These are phyloP conservation scores for Blastobasis adustella DNA, from an alignment of 2,888 invertebrate species.

Conservation along the genomic window DNA sequence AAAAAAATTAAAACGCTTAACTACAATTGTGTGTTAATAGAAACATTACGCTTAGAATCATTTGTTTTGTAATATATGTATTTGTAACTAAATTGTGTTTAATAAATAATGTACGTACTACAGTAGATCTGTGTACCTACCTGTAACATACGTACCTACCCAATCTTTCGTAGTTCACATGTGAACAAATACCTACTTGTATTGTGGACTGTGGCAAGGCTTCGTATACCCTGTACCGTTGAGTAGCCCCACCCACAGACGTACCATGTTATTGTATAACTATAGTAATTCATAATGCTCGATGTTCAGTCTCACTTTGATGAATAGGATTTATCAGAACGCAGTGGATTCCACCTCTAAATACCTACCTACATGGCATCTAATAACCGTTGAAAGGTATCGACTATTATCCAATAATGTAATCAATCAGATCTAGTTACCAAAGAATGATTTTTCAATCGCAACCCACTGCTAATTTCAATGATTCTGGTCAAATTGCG, in stretches of 20 bases:
- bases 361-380: slow-evolving; percentile 2
- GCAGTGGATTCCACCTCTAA: slow-evolving; percentile 4
- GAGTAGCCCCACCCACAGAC: slow-evolving; percentile 24
- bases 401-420: not conserved
- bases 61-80: slow-evolving; percentile 60
- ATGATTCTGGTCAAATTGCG: not conserved
- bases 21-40: slow-evolving; percentile 67
- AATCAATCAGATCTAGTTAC: not conserved
- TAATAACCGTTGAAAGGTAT: slow-evolving; percentile 1
- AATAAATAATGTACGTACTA: slow-evolving; percentile 60
- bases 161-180: slow-evolving; percentile 56
- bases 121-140: slow-evolving; percentile 66
- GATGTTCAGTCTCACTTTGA: slow-evolving; percentile 42
- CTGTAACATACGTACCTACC: slow-evolving; percentile 38
- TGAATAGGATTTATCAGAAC: slow-evolving; percentile 24
- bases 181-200: slow-evolving; percentile 31
- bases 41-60: slow-evolving; percentile 67
- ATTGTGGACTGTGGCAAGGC: slow-evolving; percentile 29
- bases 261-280: slow-evolving; percentile 36
- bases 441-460: no score
- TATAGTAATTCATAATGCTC: slow-evolving; percentile 37
- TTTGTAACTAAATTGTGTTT: slow-evolving; percentile 65
- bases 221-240: slow-evolving; percentile 23
- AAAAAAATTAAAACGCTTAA: slow-evolving; percentile 60
- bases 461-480: no score